Percentiles rank a stretch among this genome's conserved stretches.
Evolutionary conservation across 1,140 invertebrate species (phyloP).

Genomic region (Monomorium pharaonis): DNA sequence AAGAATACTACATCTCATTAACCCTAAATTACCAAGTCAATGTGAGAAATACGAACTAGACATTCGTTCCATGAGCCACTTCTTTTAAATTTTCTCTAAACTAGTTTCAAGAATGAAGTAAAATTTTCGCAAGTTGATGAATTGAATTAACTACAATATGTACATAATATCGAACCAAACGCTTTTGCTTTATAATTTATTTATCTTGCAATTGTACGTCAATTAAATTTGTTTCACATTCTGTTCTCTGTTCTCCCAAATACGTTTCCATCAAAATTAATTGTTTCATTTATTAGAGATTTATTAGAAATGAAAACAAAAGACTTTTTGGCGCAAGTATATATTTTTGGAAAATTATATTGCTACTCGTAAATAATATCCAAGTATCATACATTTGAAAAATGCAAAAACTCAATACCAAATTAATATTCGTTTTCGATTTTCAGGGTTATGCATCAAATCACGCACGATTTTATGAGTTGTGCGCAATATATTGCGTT

Average conservation of each 20-base stretch:
- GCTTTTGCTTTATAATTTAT: neutral
- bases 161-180: neutral
- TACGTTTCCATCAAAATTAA: slow-evolving; percentile 18
- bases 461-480: neutral
- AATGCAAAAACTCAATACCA: neutral
- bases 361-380: neutral
- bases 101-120: neutral
- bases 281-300: neutral
- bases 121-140: neutral
- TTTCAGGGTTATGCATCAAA: neutral
- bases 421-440: slow-evolving; percentile 4
- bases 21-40: slow-evolving; percentile 40
- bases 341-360: neutral
- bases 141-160: neutral
- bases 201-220: neutral
- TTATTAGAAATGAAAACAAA: neutral
- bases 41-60: slow-evolving; percentile 24
- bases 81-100: neutral
- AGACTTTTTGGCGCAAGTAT: neutral
- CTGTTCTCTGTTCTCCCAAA: neutral
- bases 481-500: neutral
- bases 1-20: slow-evolving; percentile 56
- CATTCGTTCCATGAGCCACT: neutral
- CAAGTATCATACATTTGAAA: neutral
- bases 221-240: slow-evolving; percentile 18